Conservation (phyloP, 2,113 vertebrate species). For the Pipra filicauda region DNA sequence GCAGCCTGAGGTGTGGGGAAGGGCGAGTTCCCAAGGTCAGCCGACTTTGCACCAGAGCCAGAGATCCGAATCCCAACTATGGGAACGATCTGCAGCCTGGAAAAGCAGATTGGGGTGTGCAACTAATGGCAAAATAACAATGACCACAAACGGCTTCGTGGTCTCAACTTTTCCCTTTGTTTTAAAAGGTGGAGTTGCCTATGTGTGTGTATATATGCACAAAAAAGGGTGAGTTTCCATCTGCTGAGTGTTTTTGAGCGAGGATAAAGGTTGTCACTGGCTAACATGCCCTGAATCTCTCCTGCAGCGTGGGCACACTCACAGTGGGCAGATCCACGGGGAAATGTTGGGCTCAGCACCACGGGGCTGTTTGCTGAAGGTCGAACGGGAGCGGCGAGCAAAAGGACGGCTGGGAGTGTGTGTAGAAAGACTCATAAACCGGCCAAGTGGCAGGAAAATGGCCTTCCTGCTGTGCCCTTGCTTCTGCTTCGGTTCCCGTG, state of each 20-base stretch:
- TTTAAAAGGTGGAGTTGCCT: not conserved
- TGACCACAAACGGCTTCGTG: rapidly evolving
- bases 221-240: not conserved
- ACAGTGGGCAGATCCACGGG: not conserved
- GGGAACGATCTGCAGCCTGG: not conserved
- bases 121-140: rapidly evolving
- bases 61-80: not conserved
- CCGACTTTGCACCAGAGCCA: not conserved
- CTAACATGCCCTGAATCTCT: not conserved
- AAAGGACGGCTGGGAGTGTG: rapidly evolving
- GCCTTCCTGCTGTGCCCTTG: not conserved
- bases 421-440: not conserved
- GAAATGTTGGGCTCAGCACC: rapidly evolving
- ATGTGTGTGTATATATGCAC: rapidly evolving
- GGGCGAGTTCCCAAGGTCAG: constrained; percentile 23
- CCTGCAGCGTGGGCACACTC: rapidly evolving
- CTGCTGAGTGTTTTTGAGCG: rapidly evolving
- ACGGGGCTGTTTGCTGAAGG: rapidly evolving
- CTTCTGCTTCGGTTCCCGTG: not conserved
- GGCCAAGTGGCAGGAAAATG: rapidly evolving
- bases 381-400: rapidly evolving
- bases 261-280: not conserved
- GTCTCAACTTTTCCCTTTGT: not conserved
- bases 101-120: not conserved
- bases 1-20: not conserved